Evolutionary conservation across 1,140 invertebrate genomes (phyloP).

Genomic region (Monomorium pharaonis): DNA sequence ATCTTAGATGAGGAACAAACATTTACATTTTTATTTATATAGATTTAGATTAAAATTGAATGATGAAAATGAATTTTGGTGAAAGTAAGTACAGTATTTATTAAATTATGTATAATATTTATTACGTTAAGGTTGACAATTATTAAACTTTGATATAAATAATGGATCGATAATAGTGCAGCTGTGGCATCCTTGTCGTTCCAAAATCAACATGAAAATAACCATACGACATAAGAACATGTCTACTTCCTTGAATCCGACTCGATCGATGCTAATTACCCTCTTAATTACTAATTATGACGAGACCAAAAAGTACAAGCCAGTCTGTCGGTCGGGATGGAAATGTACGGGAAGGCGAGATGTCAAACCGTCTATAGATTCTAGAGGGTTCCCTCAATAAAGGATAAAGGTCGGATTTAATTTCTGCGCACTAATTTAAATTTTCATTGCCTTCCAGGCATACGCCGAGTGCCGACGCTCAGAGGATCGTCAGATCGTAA

Average conservation of each 20-base stretch:
- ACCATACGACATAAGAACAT: not conserved
- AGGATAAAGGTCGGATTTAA: constrained; percentile 73
- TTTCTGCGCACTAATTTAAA: constrained; percentile 75
- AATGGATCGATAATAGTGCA: constrained; percentile 11
- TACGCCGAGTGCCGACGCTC: constrained; percentile 57
- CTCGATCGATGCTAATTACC: constrained; percentile 71
- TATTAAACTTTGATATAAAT: not conserved
- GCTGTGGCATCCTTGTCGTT: not conserved
- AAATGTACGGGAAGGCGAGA: constrained; percentile 53
- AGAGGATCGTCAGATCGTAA: constrained; percentile 64
- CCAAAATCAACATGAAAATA: constrained; percentile 41
- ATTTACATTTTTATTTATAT: too few relatives aligned
- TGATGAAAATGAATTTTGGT: not conserved
- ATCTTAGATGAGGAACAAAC: too few relatives aligned
- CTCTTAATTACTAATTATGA: constrained; percentile 72
- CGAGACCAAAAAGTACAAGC: constrained; percentile 42
- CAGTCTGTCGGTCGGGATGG: not conserved
- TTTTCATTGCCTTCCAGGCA: constrained; percentile 70
- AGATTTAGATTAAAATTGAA: not conserved
- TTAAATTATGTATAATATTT: not conserved
- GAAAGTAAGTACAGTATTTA: not conserved
- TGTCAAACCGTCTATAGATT: constrained; percentile 67
- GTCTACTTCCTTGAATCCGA: not conserved
- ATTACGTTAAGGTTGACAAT: not conserved
- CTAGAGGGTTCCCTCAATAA: constrained; percentile 70